Base-by-base conservation (phyloP, 2,888 invertebrate species). In the Apomyelois bistriatella region DNA sequence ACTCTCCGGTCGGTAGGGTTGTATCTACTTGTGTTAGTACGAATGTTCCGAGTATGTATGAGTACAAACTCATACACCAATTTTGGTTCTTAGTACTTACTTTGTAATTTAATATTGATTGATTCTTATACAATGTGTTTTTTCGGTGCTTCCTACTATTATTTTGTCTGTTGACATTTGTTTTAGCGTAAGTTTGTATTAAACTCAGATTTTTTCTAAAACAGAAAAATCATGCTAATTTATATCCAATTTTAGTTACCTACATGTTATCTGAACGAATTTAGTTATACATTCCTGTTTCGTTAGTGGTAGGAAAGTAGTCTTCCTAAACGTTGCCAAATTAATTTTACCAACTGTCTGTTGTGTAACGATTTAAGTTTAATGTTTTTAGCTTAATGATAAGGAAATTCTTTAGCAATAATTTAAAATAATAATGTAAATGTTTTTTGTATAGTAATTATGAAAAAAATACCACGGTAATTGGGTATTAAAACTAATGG, bases 281-380 rank as follows among this genome's bases (percentile, higher is more conserved):
- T 90, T 88, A 87, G 87, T 89, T 85, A 75, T 76, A 82, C 87
- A 88, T 84, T 86, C 82, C 85, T 87, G 82, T 90, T 88, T 88
- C 84, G 85, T 86, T 85, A 87, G 85, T 86, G 79, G 82, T 89
- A 89, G 85, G 81, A 85, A 84, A 87, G 86, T 88, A 88, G 89
- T 90, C 90, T 90, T 90, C 89, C 88, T 85, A 75, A 89, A 87
- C 85, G 86, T 88, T 89, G 90, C 90, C 90, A 90, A 90, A 90
- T 86, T 84, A 74, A 78, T 75, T 80, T 83, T 82, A 86, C 85
- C 85, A 87, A 88, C 85, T 81, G 72, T 85, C 82, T 85, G 83
- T 83, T 84, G 85, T 84, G 85, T 83, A 82, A 82, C 83, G 72
- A 80, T 79, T 78, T 82, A 82, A 76, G 76, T 83, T 70, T 79